A percentile compares a stretch with the other conserved stretches of the same genome.
phyloP scores from a whole-genome alignment of 2,797 vertebrate genomes.

The Phoeniculus purpureus region DNA sequence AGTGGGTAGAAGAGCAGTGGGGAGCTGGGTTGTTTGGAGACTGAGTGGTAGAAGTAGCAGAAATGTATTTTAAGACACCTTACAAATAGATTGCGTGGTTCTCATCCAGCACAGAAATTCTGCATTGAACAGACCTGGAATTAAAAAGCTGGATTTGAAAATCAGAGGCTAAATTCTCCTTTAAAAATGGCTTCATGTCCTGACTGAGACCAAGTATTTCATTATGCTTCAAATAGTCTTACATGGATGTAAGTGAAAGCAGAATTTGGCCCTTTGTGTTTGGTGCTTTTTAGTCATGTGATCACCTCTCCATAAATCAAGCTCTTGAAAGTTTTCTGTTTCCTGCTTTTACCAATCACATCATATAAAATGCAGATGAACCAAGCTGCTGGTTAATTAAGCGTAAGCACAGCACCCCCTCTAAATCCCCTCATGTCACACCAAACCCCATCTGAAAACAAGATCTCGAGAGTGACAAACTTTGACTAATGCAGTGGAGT shows the following conservation, averaged over 20 bases:
- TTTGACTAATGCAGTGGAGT: neutral
- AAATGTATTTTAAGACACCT: neutral
- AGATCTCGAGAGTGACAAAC: neutral
- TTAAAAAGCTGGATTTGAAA: neutral
- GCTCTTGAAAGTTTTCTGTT: conserved; percentile 68
- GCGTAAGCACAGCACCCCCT: neutral
- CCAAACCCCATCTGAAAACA: neutral
- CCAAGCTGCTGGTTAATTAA: neutral
- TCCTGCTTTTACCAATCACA: conserved; percentile 74
- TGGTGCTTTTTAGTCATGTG: conserved; percentile 60
- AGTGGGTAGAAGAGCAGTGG: neutral
- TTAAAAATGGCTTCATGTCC: neutral
- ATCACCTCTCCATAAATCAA: conserved; percentile 62
- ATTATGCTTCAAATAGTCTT: neutral
- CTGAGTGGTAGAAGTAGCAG: neutral
- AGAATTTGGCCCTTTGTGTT: conserved; percentile 38
- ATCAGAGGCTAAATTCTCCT: neutral
- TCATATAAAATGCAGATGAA: conserved; percentile 68
- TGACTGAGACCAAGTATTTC: neutral
- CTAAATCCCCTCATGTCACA: neutral
- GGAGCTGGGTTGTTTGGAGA: neutral
- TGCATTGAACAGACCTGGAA: neutral
- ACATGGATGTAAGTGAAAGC: neutral
- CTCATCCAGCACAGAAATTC: neutral
- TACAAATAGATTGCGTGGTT: neutral